These are phyloP conservation scores for Hypotaenidia okinawae DNA, from an alignment of 2,797 vertebrate species.

Conservation along the genomic window DNA sequence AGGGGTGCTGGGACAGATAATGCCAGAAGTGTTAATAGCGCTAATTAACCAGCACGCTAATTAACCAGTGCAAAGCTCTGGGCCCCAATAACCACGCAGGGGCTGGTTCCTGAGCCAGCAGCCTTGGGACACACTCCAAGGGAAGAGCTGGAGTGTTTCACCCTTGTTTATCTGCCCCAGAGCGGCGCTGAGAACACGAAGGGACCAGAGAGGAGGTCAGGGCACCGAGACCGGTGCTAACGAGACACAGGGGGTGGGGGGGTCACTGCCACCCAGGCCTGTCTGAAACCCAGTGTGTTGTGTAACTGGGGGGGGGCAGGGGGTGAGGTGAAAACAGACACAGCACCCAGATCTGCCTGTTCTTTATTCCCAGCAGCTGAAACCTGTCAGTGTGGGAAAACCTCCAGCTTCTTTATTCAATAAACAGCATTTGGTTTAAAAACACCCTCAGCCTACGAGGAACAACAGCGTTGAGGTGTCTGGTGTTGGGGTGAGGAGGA, in stretches of 20 bases:
- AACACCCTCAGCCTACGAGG: neutral
- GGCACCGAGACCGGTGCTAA: neutral
- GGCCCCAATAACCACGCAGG: rapidly evolving
- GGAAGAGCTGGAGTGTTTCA: neutral
- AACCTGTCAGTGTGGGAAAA: too few species aligned
- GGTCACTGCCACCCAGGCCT: neutral
- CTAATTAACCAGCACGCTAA: neutral
- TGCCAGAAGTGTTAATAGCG: neutral
- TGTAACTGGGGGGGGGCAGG: neutral
- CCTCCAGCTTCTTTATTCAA: too few species aligned
- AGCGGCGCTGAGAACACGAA: neutral
- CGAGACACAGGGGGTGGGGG: neutral
- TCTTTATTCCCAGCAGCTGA: too few species aligned
- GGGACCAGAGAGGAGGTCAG: neutral
- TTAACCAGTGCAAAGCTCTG: neutral
- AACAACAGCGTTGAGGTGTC: too few species aligned
- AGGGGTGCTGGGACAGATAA: neutral
- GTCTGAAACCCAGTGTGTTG: neutral
- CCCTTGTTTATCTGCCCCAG: neutral
- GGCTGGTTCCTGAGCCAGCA: neutral
- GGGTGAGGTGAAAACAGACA: neutral
- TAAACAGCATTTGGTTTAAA: neutral
- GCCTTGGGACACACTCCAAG: neutral
- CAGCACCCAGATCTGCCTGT: too few species aligned
- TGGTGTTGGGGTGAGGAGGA: neutral